A percentile compares a stretch with the other conserved stretches of the same genome.
Evolutionary conservation across 2,888 invertebrate genomes (phyloP).

Genomic region (Villa cingulata): DNA sequence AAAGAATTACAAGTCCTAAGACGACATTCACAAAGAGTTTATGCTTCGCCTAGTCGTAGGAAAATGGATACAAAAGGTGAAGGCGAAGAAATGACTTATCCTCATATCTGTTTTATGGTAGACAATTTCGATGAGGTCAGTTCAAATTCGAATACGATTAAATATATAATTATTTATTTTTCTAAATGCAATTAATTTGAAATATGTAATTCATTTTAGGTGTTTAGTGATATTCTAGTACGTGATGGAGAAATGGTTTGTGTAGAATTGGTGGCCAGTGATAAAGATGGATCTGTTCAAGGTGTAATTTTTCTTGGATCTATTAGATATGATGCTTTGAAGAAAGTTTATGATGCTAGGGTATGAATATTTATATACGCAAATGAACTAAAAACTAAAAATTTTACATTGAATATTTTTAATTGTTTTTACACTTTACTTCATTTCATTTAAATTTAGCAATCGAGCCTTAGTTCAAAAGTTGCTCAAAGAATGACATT

Average conservation of each 20-base stretch:
- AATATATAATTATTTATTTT: no score
- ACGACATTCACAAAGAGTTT: conserved; percentile 86
- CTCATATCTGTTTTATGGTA: conserved; percentile 98
- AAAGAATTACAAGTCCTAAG: conserved; percentile 92
- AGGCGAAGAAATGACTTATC: conserved; percentile 96
- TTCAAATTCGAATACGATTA: conserved; percentile 3
- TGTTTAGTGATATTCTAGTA: conserved; percentile 93
- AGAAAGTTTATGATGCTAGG: conserved; percentile 90
- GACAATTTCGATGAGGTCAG: conserved; percentile 95
- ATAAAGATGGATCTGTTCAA: conserved; percentile 71
- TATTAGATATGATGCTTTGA: conserved; percentile 92
- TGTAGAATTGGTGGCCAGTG: conserved; percentile 90
- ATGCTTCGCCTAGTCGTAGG: conserved; percentile 91
- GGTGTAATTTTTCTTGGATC: conserved; percentile 95
- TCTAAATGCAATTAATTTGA: no score
- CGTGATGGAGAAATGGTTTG: conserved; percentile 98
- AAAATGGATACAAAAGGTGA: conserved; percentile 98
- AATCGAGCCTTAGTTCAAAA: conserved; percentile 87
- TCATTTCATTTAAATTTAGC: conserved; percentile 33
- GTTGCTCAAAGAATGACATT: conserved; percentile 93
- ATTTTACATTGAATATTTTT: neutral
- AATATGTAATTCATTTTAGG: conserved; percentile 43
- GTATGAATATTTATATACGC: conserved; percentile 47
- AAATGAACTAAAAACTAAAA: neutral
- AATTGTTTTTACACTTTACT: neutral